Evolutionary conservation across 1,140 invertebrate genomes (phyloP), one percentile per base, ranked within the genome.

Genomic region (Drosophila eugracilis): DNA sequence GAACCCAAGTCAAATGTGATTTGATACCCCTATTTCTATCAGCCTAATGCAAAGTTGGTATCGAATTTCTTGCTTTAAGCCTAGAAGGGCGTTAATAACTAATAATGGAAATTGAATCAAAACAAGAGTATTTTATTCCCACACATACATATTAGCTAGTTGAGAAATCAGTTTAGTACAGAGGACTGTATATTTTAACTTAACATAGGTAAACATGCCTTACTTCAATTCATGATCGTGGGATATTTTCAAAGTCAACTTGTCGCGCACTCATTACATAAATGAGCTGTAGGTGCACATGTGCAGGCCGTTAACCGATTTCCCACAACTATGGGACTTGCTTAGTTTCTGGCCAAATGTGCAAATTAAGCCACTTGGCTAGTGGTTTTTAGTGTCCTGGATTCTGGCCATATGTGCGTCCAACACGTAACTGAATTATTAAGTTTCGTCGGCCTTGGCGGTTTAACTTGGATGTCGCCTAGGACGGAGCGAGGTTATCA

Each of bases 341-440:
- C 58, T n/a, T n/a, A n/a, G n/a, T n/a, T n/a, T n/a, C n/a, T 15
- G 32, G 36, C 7, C 41, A 70, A 49, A 26, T 41, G 53, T 50
- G 55, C 32, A 60, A 60, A 66, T 52, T 24, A 34, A 67, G 47
- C 26, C 26, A 41, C 32, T 19, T 5, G 34, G 14, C 24, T 14
- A 34, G 28, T 21, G 12, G 32, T 55, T 67, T 41, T 42, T 67
- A 37, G 54, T 75, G 63, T 60, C 36, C 50, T 54, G 26, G 32
- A 57, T 54, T 34, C 32, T 41, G 50, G 50, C 66, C 78, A 85
- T 76, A 84, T 84, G 75, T 73, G 72, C 32, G 26, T 28, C 54
- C 52, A 45, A 22, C 77, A 45, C 49, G 59, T 52, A 63, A 65
- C 65, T 79, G 30, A 84, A 84, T 79, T 79, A 79, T 84, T 85